phyloP scores from a whole-genome alignment of 1,140 invertebrate genomes.

The Cydia pomonella region DNA sequence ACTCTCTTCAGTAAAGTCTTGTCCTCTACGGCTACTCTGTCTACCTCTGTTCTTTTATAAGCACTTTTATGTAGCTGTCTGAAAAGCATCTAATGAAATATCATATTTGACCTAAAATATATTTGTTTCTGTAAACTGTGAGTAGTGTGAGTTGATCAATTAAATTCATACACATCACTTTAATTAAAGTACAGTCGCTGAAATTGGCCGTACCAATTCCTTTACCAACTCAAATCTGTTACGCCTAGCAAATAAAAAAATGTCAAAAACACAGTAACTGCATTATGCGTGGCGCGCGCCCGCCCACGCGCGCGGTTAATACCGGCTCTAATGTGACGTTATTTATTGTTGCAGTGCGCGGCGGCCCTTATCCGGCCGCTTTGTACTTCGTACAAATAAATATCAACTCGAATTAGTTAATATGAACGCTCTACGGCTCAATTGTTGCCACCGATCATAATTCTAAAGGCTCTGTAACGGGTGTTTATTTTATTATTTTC shows the following conservation, averaged over 20 bases:
- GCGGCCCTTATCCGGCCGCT: conserved; percentile 53
- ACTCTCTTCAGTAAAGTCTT: too few relatives aligned
- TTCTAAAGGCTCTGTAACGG: conserved; percentile 6
- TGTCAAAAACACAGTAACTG: conserved; percentile 40
- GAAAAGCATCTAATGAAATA: too few relatives aligned
- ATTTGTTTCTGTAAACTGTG: too few relatives aligned
- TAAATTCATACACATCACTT: too few relatives aligned
- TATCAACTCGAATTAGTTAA: conserved; percentile 56
- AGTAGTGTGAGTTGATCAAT: too few relatives aligned
- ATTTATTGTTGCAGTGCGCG: conserved; percentile 58
- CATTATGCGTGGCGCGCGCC: conserved; percentile 23
- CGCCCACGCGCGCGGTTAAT: conserved; percentile 50
- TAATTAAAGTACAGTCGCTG: too few relatives aligned
- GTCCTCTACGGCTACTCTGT: too few relatives aligned
- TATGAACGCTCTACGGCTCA: conserved; percentile 42
- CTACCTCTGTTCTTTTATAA: too few relatives aligned
- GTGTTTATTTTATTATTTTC: background rate
- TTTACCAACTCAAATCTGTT: background rate
- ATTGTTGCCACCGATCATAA: conserved; percentile 31
- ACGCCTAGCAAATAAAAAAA: background rate
- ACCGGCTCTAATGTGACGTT: conserved; percentile 58
- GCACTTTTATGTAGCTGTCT: too few relatives aligned
- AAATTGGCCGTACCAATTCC: too few relatives aligned
- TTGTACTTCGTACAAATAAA: conserved; percentile 52
- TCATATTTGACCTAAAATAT: too few relatives aligned